These are phyloP conservation scores for Macrostomum lignano DNA, from an alignment of 1,140 invertebrate genomes.

Conservation along the genomic window DNA sequence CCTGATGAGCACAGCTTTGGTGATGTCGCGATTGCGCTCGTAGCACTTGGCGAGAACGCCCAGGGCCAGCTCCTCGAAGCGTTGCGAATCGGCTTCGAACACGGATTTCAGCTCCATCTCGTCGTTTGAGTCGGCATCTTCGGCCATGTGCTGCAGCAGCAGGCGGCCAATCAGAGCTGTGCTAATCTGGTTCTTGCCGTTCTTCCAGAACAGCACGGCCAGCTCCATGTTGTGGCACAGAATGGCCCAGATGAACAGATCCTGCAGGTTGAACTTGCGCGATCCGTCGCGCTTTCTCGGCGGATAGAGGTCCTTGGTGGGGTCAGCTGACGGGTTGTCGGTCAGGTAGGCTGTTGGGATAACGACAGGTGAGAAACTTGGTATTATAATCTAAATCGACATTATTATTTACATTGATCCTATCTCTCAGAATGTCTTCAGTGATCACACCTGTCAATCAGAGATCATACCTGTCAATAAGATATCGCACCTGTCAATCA, in stretches of 20 bases:
- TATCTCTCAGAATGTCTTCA: neutral
- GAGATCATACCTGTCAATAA: no score
- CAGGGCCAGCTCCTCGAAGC: conserved; percentile 13
- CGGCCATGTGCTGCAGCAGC: conserved; percentile 13
- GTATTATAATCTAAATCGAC: conserved; percentile 6
- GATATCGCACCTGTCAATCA: no score
- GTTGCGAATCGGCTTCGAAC: neutral
- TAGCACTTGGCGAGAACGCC: conserved; percentile 19
- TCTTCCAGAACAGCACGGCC: conserved; percentile 18
- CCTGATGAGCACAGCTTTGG: conserved; percentile 13
- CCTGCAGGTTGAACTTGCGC: conserved; percentile 14
- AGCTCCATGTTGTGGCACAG: conserved; percentile 17
- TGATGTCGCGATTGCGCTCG: conserved; percentile 12
- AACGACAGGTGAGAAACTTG: neutral
- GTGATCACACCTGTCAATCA: neutral
- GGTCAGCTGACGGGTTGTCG: conserved; percentile 2
- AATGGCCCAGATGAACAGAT: conserved; percentile 22
- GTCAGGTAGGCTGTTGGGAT: neutral
- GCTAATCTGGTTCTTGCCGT: conserved; percentile 15
- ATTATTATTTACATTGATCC: neutral
- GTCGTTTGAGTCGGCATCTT: conserved; percentile 14
- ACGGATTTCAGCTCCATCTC: conserved; percentile 13
- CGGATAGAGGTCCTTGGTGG: conserved; percentile 5
- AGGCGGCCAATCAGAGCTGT: conserved; percentile 14
- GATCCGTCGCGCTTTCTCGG: neutral